phyloP scores from a whole-genome alignment of 2,888 invertebrate genomes.

The Tetragonula carbonaria region DNA sequence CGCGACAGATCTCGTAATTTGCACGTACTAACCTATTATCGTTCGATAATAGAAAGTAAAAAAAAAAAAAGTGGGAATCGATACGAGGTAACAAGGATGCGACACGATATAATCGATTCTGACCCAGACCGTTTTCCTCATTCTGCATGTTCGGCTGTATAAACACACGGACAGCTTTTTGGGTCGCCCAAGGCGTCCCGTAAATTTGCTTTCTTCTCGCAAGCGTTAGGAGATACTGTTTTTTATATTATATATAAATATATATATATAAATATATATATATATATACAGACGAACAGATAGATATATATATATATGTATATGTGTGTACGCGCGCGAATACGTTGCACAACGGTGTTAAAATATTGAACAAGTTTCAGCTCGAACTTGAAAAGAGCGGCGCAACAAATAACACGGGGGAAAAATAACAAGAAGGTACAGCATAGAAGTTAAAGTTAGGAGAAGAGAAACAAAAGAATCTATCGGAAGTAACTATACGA shows the following conservation, averaged over 20 bases:
- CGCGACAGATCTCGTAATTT: slow-evolving; percentile 5
- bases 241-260: slow-evolving; percentile 70
- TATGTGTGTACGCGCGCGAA: slow-evolving; percentile 71
- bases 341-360: slow-evolving; percentile 73
- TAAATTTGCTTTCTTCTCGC: slow-evolving; percentile 70
- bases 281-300: slow-evolving; percentile 65
- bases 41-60: background rate
- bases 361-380: slow-evolving; percentile 83
- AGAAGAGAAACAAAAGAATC: slow-evolving; percentile 20
- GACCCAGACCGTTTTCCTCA: slow-evolving; percentile 59
- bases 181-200: slow-evolving; percentile 45
- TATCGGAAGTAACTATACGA: slow-evolving; percentile 18
- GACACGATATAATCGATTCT: background rate
- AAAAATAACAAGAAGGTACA: slow-evolving; percentile 7
- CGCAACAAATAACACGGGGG: slow-evolving; percentile 50
- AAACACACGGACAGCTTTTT: slow-evolving; percentile 62
- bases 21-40: slow-evolving; percentile 21
- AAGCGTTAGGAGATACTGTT: slow-evolving; percentile 69
- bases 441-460: slow-evolving; percentile 4
- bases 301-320: slow-evolving; percentile 67
- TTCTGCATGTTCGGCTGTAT: slow-evolving; percentile 66
- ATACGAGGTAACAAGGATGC: background rate
- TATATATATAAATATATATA: slow-evolving; percentile 62
- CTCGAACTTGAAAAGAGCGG: slow-evolving; percentile 72
- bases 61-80: background rate